Evolutionary conservation across 1,140 invertebrate genomes (phyloP).

Genomic region (Agrypnia vestita): DNA sequence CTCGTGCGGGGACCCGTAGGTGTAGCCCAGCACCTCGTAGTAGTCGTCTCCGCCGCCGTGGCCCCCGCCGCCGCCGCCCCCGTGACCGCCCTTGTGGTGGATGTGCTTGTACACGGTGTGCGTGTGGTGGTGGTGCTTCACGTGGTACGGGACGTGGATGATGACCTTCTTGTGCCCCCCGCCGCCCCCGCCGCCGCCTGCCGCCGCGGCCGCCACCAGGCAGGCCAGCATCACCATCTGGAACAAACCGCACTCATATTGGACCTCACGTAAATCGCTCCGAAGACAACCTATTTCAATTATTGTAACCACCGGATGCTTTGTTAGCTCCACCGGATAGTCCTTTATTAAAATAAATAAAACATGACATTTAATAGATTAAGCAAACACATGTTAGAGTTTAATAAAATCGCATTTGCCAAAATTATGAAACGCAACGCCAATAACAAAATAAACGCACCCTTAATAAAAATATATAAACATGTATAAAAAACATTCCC

Average conservation of each 20-base stretch:
- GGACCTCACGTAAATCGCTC: not conserved
- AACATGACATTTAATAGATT: no score
- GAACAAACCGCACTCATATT: slow-evolving; percentile 53
- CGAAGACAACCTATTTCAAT: not conserved
- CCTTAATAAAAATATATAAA: no score
- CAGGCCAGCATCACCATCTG: slow-evolving; percentile 65
- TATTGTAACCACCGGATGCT: not conserved
- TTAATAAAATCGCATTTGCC: no score
- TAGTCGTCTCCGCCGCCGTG: slow-evolving; percentile 66
- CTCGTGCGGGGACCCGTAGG: slow-evolving; percentile 69
- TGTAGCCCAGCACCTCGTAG: slow-evolving; percentile 71
- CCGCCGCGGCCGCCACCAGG: slow-evolving; percentile 62
- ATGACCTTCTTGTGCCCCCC: slow-evolving; percentile 75
- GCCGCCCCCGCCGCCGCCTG: slow-evolving; percentile 66
- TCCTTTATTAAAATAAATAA: no score
- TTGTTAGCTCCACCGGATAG: no score
- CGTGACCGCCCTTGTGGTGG: slow-evolving; percentile 69
- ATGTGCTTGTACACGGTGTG: slow-evolving; percentile 76
- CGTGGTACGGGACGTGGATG: slow-evolving; percentile 76
- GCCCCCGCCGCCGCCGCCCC: slow-evolving; percentile 66
- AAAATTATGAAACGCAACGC: no score
- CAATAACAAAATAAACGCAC: no score
- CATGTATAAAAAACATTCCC: no score
- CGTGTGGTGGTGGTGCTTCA: slow-evolving; percentile 76
- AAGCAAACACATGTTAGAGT: no score